These are phyloP conservation scores for Pristionchus japonicus DNA, from an alignment of 2,888 invertebrate genomes.

Conservation along the genomic window DNA sequence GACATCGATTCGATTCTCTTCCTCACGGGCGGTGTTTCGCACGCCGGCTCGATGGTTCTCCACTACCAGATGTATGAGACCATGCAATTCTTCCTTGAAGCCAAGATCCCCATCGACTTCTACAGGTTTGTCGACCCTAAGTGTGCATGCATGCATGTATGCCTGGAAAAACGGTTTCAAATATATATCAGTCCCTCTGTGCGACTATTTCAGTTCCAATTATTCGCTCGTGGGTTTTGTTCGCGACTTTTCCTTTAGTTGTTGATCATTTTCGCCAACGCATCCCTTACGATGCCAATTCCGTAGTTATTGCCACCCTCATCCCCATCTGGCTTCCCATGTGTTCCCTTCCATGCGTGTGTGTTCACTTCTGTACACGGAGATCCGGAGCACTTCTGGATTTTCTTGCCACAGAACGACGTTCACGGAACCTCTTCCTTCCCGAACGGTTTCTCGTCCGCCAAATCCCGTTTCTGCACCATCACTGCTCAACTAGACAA, in stretches of 20 bases:
- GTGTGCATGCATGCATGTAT: too few relatives aligned
- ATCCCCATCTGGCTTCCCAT: not conserved
- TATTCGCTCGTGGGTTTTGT: not conserved
- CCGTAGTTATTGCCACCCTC: not conserved
- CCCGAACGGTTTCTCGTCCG: constrained; percentile 30
- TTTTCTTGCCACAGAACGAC: not conserved
- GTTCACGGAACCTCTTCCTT: not conserved
- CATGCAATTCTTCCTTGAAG: not conserved
- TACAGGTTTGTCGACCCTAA: not conserved
- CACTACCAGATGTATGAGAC: not conserved
- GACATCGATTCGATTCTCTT: not conserved
- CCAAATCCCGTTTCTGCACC: constrained; percentile 6
- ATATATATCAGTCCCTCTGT: not conserved
- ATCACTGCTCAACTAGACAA: not conserved
- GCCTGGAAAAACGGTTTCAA: too few relatives aligned
- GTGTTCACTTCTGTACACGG: not conserved
- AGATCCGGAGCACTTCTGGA: not conserved
- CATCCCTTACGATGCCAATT: too few relatives aligned
- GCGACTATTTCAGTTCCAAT: not conserved
- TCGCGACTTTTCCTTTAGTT: not conserved
- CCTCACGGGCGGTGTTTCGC: constrained; percentile 34
- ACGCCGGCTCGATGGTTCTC: constrained; percentile 1
- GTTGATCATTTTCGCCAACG: not conserved
- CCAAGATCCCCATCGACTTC: not conserved
- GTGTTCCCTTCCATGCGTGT: not conserved